Evolutionary conservation across 2,797 vertebrate species (phyloP).

Genomic region (Scolopax bukidnonensis): DNA sequence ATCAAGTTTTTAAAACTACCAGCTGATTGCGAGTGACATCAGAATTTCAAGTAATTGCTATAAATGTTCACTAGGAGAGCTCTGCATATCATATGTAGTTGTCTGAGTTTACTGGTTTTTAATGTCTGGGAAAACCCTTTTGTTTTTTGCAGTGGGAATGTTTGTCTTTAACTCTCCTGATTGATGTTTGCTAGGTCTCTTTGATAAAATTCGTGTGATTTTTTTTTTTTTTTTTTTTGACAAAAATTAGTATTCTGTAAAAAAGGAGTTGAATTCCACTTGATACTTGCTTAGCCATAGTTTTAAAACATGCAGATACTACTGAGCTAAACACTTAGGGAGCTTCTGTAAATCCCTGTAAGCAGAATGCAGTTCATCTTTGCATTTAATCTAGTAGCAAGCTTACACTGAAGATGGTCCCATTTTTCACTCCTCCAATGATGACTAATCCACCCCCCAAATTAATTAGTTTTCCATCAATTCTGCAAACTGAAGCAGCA

Average conservation of each 20-base stretch:
- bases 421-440: not conserved
- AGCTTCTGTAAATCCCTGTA: not conserved
- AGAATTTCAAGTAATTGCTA: constrained; percentile 40
- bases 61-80: not conserved
- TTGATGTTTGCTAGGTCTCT: not conserved
- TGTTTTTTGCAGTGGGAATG: not conserved
- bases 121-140: not conserved
- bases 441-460: not conserved
- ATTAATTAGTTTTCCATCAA: not conserved
- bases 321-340: not conserved
- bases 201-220: not conserved
- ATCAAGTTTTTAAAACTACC: not conserved
- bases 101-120: not conserved
- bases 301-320: not conserved
- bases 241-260: not conserved
- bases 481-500: not conserved
- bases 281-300: not conserved
- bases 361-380: not conserved
- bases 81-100: not conserved
- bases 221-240: not conserved
- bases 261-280: not conserved
- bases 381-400: not conserved
- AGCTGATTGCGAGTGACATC: constrained; percentile 1
- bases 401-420: not conserved
- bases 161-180: not conserved